A percentile compares a stretch with the other conserved stretches of the same genome.
Evolutionary conservation across 2,888 invertebrate species (phyloP).

Genomic region (Eustalomyia histrio): DNA sequence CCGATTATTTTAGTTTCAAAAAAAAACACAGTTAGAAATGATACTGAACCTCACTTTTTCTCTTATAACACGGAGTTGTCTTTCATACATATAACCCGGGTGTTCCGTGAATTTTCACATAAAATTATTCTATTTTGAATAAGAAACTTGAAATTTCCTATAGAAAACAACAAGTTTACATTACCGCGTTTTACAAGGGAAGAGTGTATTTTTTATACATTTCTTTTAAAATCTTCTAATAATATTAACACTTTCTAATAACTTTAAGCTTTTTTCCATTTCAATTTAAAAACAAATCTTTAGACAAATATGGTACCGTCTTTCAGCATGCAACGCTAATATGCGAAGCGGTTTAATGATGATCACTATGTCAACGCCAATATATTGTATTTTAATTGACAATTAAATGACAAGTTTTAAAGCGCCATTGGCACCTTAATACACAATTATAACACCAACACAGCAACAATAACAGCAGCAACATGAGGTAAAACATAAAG

Average conservation of each 20-base stretch:
- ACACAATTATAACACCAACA: constrained; percentile 33
- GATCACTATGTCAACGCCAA: constrained; percentile 62
- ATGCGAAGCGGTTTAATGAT: constrained; percentile 28
- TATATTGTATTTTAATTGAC: constrained; percentile 62
- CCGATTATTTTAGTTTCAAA: too few relatives aligned
- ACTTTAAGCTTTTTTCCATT: not conserved
- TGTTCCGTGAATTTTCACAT: too few relatives aligned
- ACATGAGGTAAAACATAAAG: constrained; percentile 21
- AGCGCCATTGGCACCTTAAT: constrained; percentile 60
- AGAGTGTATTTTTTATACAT: too few relatives aligned
- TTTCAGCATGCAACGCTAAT: constrained; percentile 8
- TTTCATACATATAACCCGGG: too few relatives aligned
- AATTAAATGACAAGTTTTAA: constrained; percentile 59
- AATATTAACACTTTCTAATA: not conserved
- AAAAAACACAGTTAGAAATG: too few relatives aligned
- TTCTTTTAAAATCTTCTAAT: too few relatives aligned
- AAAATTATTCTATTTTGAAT: too few relatives aligned
- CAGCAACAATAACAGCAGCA: constrained; percentile 4
- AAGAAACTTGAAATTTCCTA: too few relatives aligned
- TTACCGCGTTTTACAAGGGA: too few relatives aligned
- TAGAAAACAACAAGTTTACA: too few relatives aligned
- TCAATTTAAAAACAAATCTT: constrained; percentile 7
- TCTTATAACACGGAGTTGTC: too few relatives aligned
- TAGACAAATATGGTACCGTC: constrained; percentile 47
- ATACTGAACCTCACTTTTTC: too few relatives aligned